phyloP scores from a whole-genome alignment of 2,113 vertebrate genomes.

The Mesembrinibis cayennensis region DNA sequence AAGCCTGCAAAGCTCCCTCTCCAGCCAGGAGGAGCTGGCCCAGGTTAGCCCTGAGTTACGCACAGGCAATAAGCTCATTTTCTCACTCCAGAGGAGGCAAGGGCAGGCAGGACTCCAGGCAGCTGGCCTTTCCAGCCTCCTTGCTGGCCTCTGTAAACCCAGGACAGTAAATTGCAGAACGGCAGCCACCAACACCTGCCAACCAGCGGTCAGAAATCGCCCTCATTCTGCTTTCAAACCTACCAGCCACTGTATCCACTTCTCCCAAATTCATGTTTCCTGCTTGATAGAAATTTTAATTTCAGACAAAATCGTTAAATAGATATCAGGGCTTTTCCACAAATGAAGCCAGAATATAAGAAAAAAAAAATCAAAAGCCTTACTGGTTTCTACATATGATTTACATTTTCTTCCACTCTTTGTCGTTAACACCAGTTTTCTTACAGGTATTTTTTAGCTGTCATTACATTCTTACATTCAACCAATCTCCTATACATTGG shows the following conservation, averaged over 20 bases:
- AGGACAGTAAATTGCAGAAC: not conserved
- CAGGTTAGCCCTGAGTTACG: not conserved
- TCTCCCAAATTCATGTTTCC: not conserved
- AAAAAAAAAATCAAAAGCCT: not conserved
- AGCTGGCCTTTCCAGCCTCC: not conserved
- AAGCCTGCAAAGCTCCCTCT: not conserved
- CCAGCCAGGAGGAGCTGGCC: not conserved
- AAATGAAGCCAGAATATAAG: not conserved
- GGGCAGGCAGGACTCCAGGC: not conserved
- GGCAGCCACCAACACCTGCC: not conserved
- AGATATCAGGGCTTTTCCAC: not conserved
- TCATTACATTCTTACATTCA: not conserved
- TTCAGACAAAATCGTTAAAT: not conserved
- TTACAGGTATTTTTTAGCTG: not conserved
- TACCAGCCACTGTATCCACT: not conserved
- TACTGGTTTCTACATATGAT: not conserved
- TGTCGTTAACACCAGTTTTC: not conserved
- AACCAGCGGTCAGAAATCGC: not conserved
- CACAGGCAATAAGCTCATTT: not conserved
- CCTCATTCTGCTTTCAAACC: slow-evolving; percentile 1
- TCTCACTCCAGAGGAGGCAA: not conserved
- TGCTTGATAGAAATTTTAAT: not conserved
- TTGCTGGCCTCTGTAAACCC: not conserved
- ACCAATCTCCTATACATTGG: not conserved
- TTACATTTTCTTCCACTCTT: not conserved